Base-by-base conservation (phyloP, 2,888 invertebrate genomes). In the Meteorus colon region DNA sequence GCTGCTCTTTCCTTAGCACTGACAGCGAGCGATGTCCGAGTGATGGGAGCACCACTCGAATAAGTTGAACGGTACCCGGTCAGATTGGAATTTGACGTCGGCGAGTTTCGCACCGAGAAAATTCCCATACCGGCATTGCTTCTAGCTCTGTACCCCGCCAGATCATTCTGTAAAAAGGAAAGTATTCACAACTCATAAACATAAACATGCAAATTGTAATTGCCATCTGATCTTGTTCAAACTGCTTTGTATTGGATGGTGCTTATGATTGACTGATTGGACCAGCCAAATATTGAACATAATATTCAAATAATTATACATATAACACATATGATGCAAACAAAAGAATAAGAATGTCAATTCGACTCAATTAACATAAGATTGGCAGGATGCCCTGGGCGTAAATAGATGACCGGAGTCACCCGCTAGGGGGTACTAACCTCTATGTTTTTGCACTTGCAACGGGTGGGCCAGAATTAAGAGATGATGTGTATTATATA, bases 301-400 rank as follows among this genome's bases (percentile, higher is more conserved):
- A 19, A 31, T 59, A 34, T 37, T 14, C 10, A 67, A 34, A 59
- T 41, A 12, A 41, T 10, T 41, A 41, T 41, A 41, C 55, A 55
- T 19, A 24, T 4, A 55, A 16, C 19, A 55, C 45, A 10, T n/a
- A 6, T 48, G 45, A 31, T 12, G 14, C 10, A 68, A 51, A 34
- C 24, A 14, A 41, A 69, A 37, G 34, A 3, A 63, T 74, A 68
- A 80, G 81, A 83, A 85, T 84, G 82, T 86, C 85, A 85, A 87
- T 87, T 84, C 81, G 77, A 83, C 80, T 76, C 82, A 86, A 87
- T 88, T 88, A 88, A 84, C 85, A 86, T 85, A 86, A 87, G 82
- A 84, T 86, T 89, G 89, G 89, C 88, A 84, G 81, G 81, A 74
- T 84, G 88, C 88, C 88, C 78, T 75, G 76, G 68, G 84, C 85